Conservation (phyloP, 2,888 invertebrate species). For the Melinaea menophilus region DNA sequence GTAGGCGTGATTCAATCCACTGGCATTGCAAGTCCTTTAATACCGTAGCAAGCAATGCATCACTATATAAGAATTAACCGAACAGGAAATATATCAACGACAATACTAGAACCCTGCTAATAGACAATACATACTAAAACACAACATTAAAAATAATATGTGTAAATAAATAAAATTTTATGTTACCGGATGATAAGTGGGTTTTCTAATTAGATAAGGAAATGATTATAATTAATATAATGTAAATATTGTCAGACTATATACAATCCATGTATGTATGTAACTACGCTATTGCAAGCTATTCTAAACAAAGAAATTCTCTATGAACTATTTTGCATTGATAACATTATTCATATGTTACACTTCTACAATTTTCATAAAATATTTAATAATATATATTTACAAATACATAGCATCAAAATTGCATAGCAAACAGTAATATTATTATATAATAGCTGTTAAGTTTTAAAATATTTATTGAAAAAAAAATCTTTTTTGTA, state of each 20-base stretch:
- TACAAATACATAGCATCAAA: too few species aligned
- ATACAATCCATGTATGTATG: background rate
- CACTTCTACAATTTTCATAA: too few species aligned
- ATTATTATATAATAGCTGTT: too few species aligned
- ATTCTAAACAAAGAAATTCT: background rate
- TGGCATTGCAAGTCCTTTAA: constrained; percentile 3
- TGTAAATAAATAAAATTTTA: background rate
- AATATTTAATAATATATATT: too few species aligned
- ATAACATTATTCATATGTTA: too few species aligned
- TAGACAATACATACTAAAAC: background rate
- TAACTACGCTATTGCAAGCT: background rate
- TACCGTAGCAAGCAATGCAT: background rate
- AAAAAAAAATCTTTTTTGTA: too few species aligned
- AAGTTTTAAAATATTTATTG: too few species aligned
- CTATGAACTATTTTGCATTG: too few species aligned
- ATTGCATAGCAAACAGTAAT: too few species aligned
- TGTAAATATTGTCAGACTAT: background rate
- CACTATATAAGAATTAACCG: background rate
- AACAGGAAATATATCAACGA: too few species aligned
- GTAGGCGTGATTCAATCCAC: background rate
- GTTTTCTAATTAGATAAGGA: background rate
- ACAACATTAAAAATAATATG: background rate
- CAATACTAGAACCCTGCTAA: too few species aligned
- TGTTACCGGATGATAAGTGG: background rate
- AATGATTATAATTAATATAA: background rate